Evolutionary conservation across 2,797 vertebrate species (phyloP), one percentile per base, ranked within the genome.

Genomic region (Chelon labrosus): DNA sequence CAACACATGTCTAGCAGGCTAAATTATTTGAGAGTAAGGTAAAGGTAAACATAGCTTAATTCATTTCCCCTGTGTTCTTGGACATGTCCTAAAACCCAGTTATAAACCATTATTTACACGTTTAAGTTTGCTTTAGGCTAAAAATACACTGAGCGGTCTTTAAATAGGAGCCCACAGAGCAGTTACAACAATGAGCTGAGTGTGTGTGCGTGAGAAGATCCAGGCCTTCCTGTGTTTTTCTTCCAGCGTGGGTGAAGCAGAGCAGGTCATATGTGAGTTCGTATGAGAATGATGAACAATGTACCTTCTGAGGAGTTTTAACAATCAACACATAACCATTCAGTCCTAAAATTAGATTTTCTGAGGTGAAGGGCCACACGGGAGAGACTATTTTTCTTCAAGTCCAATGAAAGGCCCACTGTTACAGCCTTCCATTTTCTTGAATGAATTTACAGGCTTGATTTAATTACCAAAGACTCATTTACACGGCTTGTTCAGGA

Each of bases 181-280:
- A 19, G 73, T 75, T 27, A 72, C 55, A 77, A 78, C 82, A 82
- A 82, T 65, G 65, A 65, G 2, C 35, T 22, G 25, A 27, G 25
- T 27, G n/a, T 66, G 58, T 78, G 77, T 84, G 31, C 7, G 64
- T 77, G 59, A 47, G 70, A 73, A 44, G 53, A 62, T 71, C 77
- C 41, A 67, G 70, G 54, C 46, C 55, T 65, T 78, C 59, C 65
- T 16, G 31, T 80, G 74, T 81, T 76, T 82, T 76, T 64, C 62
- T 73, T 85, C 70, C 54, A 61, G 58, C 25, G 69, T 70, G 35
- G 44, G 54, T 52, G 61, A 70, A 77, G 54, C 49, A 19, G 41
- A 70, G 59, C 39, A 17, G 54, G 52, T 20, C 54, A 39, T 66
- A 73, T 38, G 53, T 78, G 46, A 39, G 47, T 58, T 50, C 56